Evolutionary conservation across 2,113 vertebrate species (phyloP), one percentile per base, ranked within the genome.

Genomic region (Sialia sialis): DNA sequence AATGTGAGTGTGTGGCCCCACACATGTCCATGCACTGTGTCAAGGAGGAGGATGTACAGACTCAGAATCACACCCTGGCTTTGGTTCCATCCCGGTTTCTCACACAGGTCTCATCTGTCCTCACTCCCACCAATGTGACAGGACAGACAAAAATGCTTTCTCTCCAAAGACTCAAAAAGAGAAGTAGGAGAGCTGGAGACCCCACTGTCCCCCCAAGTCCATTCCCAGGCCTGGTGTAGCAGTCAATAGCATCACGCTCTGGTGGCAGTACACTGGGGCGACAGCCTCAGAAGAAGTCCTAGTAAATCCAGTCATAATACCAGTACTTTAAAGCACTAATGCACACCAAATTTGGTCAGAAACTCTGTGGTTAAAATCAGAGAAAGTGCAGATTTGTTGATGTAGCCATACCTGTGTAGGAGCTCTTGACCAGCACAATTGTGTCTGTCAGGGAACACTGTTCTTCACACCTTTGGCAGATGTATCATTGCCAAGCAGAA

Each of bases 11-110:
- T 62, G 66, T 54, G 68, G 25, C 41, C 44, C 49, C 55, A 25
- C 0, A 3, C 5, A 2, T 4, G 25, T 60, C n/a, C 25, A n/a
- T 25, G 49, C 30, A 7, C 2, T 5, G 29, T 75, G 38, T 20
- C 49, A 30, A 26, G 60, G 29, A 68, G 0, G 4, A 41, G 32
- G 29, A 34, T 26, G 30, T 5, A 46, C 36, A 48, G 43, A 41
- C 11, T 16, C 58, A 39, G 91, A 36, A 87, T 51, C 36, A 41
- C 6, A 5, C 10, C 17, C 19, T 58, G 16, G 2, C 36, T 84
- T 84, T 46, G 22, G 4, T 79, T 12, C 62, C 48, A 46, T 46
- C 26, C 18, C 30, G 14, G 5, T 38, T 83, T 68, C 58, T 80
- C 48, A 46, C 62, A 64, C 18, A 38, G 39, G 7, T 29, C 15